Evolutionary conservation across 2,888 invertebrate genomes (phyloP).

Genomic region (Dolichomitus sp.): DNA sequence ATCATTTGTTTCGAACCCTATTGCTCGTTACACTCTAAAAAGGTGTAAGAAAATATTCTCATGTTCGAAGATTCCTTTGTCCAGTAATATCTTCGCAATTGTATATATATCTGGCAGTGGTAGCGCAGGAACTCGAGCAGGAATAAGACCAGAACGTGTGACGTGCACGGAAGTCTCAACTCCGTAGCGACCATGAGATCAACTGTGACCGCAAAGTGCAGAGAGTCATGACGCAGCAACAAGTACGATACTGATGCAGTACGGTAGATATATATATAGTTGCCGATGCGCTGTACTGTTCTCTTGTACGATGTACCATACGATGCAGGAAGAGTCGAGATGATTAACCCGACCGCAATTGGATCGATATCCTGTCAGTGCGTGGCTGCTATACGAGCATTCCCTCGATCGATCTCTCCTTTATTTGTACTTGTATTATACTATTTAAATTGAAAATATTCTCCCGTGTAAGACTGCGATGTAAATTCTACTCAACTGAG

Average conservation of each 20-base stretch:
- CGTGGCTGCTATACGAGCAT: constrained; percentile 15
- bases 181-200: constrained; percentile 53
- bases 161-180: constrained; percentile 60
- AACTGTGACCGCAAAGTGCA: constrained; percentile 66
- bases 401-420: constrained; percentile 35
- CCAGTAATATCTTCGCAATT: constrained; percentile 3
- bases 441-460: constrained; percentile 50
- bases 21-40: constrained; percentile 4
- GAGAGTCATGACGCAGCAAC: constrained; percentile 64
- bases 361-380: constrained; percentile 61
- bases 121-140: background rate
- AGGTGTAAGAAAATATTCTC: constrained; percentile 20
- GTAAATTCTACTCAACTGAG: constrained; percentile 40
- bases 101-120: background rate
- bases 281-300: constrained; percentile 31
- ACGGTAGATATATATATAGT: constrained; percentile 4
- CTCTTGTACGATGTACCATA: constrained; percentile 25
- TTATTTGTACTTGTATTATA: constrained; percentile 27
- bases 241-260: constrained; percentile 32
- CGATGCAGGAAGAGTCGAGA: constrained; percentile 47
- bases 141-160: constrained; percentile 60
- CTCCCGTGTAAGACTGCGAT: constrained; percentile 19
- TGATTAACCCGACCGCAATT: constrained; percentile 62
- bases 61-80: constrained; percentile 36
- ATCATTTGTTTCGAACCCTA: constrained; percentile 18